Conservation (phyloP, 2,888 invertebrate genomes). For the Protophormia terraenovae region DNA sequence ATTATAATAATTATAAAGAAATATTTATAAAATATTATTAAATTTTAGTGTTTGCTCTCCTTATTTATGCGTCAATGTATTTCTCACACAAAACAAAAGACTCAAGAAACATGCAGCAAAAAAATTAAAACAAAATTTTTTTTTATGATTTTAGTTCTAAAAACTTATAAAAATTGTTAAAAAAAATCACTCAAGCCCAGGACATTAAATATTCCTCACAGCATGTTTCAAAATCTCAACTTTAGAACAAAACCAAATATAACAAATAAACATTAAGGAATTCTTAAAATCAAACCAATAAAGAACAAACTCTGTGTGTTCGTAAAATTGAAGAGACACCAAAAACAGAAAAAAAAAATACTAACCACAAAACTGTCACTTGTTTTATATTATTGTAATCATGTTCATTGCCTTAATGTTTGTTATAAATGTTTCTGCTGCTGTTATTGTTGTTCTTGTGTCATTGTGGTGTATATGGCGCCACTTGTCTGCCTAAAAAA, state of each 20-base stretch:
- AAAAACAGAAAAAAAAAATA: background rate
- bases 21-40: no score
- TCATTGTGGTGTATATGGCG: constrained; percentile 38
- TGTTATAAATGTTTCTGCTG: background rate
- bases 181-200: constrained; percentile 60
- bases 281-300: constrained; percentile 51
- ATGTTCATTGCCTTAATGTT: constrained; percentile 46
- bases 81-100: constrained; percentile 15
- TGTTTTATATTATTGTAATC: constrained; percentile 59
- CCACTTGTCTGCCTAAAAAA: constrained; percentile 63
- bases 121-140: background rate
- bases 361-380: constrained; percentile 68
- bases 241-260: background rate
- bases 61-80: background rate
- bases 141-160: constrained; percentile 28
- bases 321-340: constrained; percentile 3
- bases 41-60: no score
- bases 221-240: constrained; percentile 33
- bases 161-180: constrained; percentile 37
- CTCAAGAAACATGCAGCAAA: background rate
- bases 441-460: constrained; percentile 7
- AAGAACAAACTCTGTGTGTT: constrained; percentile 38
- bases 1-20: no score
- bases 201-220: constrained; percentile 68
- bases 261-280: constrained; percentile 44